A percentile compares a stretch with the other conserved stretches of the same genome.
These are phyloP conservation scores for Tetraodon nigroviridis DNA, from an alignment of 2,113 vertebrate genomes.

Conservation along the genomic window DNA sequence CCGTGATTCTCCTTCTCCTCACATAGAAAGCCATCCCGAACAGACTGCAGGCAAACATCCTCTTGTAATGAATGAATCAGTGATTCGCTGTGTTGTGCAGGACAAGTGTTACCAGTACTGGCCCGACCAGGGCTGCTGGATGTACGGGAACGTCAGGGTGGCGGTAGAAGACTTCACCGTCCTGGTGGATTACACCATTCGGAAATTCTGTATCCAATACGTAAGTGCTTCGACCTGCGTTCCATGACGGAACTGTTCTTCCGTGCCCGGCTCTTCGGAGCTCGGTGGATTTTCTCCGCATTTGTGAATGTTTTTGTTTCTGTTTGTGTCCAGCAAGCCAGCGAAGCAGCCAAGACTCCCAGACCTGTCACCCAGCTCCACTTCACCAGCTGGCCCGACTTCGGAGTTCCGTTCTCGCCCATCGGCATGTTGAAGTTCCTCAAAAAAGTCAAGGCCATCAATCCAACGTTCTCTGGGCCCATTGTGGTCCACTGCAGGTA, in stretches of 20 bases:
- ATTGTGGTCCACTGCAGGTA: slow-evolving; percentile 96
- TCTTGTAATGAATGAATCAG: background rate
- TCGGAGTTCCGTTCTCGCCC: slow-evolving; percentile 96
- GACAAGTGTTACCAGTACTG: slow-evolving; percentile 96
- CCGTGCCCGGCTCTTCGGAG: too few species aligned
- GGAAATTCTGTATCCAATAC: slow-evolving; percentile 95
- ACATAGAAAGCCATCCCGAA: slow-evolving; percentile 36
- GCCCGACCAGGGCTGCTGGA: slow-evolving; percentile 98
- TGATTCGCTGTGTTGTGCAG: slow-evolving; percentile 58
- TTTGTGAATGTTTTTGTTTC: background rate
- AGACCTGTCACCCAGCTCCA: slow-evolving; percentile 90
- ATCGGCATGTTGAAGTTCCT: slow-evolving; percentile 99
- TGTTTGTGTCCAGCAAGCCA: slow-evolving; percentile 73
- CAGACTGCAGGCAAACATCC: background rate
- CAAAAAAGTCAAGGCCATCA: slow-evolving; percentile 89
- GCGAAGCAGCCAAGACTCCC: slow-evolving; percentile 80
- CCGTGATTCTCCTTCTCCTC: too few species aligned
- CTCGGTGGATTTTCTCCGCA: too few species aligned
- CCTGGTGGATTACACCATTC: slow-evolving; percentile 93
- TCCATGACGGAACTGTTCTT: too few species aligned
- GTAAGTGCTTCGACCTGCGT: slow-evolving; percentile 45
- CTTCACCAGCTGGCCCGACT: slow-evolving; percentile 99
- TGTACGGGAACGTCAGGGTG: slow-evolving; percentile 84
- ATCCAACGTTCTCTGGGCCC: slow-evolving; percentile 83
- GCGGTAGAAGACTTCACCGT: slow-evolving; percentile 89